Evolutionary conservation across 1,140 invertebrate species (phyloP), one percentile per base, ranked within the genome.

Genomic region (Meloidogyne floridensis): DNA sequence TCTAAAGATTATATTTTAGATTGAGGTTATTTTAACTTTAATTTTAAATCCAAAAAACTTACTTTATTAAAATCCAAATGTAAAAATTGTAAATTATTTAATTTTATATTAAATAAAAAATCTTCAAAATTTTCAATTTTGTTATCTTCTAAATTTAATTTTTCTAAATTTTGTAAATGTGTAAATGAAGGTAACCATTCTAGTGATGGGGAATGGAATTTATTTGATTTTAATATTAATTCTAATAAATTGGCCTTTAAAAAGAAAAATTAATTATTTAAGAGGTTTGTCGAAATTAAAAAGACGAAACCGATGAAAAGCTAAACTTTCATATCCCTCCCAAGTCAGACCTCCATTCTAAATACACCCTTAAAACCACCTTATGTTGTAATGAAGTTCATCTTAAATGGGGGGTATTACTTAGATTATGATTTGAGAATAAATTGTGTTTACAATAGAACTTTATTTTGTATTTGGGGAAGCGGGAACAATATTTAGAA

Each of bases 21-120:
- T 20, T 20, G 20, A 20, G 20, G 1, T 20, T 20, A 20, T 20
- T 20, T 20, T 20, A 20, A 20, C 20, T 20, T 20, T 0, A 20
- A 20, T 0, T 20, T 20, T 20, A 20, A 20, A 20, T 20, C 32
- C 32, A 47, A 65, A 65, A n/a, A 7, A 18, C 15, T 72, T 18
- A 84, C 84, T 69, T 85, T 74, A 72, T 85, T 85, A 15, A 69
- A 18, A 69, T 87, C 83, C 76, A 85, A 80, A 72, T 85, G 72
- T 53, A 85, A 75, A 69, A 85, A 87, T 47, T 73, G 84, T 53
- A 85, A 56, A 65, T 65, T 65, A 65, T n/a, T 65, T 65, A 65
- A 65, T 65, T 65, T 65, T n/a, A 65, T 65, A 65, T 65, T 65
- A n/a, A 65, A 65, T 65, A 65, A n/a, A n/a, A 65, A 65, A 65